Evolutionary conservation across 1,140 invertebrate species (phyloP), one percentile per base, ranked within the genome.

Genomic region (Eriosoma lanigerum): DNA sequence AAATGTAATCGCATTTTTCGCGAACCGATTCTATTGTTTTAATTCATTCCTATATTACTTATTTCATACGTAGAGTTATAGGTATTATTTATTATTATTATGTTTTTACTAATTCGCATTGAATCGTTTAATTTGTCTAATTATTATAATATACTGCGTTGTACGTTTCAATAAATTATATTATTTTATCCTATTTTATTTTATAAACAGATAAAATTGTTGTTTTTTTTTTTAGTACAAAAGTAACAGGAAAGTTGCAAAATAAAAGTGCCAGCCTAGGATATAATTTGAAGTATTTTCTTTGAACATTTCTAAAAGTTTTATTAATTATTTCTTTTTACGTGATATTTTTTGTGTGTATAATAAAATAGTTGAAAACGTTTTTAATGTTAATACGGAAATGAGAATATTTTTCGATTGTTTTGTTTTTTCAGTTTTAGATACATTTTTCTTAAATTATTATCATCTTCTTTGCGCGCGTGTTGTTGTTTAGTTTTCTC

Each of bases 251-350:
- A 38, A 64, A 64, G 29, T 64, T 62, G 19, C 38, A 10, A 64
- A 38, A 32, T 64, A 64, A 64, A 64, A 64, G 19, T 10, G n/a
- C 29, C n/a, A n/a, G n/a, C n/a, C 29, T 38, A 38, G 26, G 29
- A 38, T 38, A 38, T 64, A 64, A 64, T 15, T 64, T 38, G 29
- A 38, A 38, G 29, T 64, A 38, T n/a, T 32, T 64, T 64, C 29
- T 64, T 64, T 64, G 29, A 38, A 64, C 29, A 19, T 38, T 38
- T 17, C 12, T 38, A 26, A 64, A 38, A 64, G 29, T 64, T 64
- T n/a, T 64, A 38, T 64, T 64, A 64, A 64, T 64, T 64, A 64
- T 32, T 64, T 64, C 60, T 64, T 64, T 38, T 64, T 32, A 32
- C 17, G 38, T 38, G 60, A 64, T 32, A 38, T 13, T 38, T n/a